A percentile compares a stretch with the other conserved stretches of the same genome.
phyloP scores from a whole-genome alignment of 2,888 invertebrate genomes.

The Malachius bipustulatus region DNA sequence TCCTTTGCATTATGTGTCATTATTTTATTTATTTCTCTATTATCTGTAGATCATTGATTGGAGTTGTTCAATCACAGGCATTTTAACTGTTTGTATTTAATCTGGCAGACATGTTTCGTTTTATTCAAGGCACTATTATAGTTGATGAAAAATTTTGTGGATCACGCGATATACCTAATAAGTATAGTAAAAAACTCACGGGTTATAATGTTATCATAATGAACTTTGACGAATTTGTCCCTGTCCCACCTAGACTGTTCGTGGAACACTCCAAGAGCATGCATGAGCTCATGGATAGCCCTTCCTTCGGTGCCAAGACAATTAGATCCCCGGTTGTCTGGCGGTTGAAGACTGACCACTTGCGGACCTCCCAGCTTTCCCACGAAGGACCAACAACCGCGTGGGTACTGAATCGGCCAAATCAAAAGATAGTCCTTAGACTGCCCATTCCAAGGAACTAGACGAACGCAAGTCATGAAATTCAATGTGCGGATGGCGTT shows the following conservation, averaged over 20 bases:
- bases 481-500: constrained; percentile 49
- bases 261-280: constrained; percentile 70
- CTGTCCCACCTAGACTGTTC: constrained; percentile 68
- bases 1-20: no score
- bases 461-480: constrained; percentile 52
- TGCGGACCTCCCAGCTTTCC: constrained; percentile 64
- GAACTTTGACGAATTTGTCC: constrained; percentile 56
- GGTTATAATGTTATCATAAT: constrained; percentile 53
- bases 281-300: constrained; percentile 72
- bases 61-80: no score
- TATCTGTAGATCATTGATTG: no score
- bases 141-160: no score
- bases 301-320: constrained; percentile 57
- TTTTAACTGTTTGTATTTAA: no score
- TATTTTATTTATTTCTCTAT: no score
- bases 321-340: constrained; percentile 47
- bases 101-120: no score
- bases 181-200: constrained; percentile 32
- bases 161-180: not conserved
- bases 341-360: constrained; percentile 55
- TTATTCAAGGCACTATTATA: no score
- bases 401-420: constrained; percentile 53
- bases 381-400: constrained; percentile 66
- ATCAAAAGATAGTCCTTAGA: constrained; percentile 50
- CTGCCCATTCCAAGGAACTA: constrained; percentile 53